These are phyloP conservation scores for Thalassophryne amazonica DNA, from an alignment of 2,797 vertebrate genomes.

Conservation along the genomic window DNA sequence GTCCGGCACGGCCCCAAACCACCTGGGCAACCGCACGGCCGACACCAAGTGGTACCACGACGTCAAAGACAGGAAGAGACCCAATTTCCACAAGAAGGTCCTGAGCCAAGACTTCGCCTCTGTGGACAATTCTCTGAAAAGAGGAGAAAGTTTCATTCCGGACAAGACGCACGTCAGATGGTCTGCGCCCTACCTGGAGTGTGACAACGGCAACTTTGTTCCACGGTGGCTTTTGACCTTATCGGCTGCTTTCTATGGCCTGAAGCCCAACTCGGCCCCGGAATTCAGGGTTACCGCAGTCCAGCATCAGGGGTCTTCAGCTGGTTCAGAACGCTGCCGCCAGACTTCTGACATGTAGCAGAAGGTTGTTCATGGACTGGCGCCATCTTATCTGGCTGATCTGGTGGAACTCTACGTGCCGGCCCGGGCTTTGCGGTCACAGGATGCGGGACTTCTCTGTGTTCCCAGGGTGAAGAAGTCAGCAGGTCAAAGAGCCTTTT, in stretches of 20 bases:
- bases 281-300: too few relatives aligned
- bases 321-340: too few relatives aligned
- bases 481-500: too few relatives aligned
- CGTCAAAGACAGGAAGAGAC: conserved; percentile 81
- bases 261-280: conserved; percentile 84
- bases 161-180: conserved; percentile 89
- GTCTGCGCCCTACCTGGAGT: conserved; percentile 94
- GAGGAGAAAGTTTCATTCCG: conserved; percentile 78
- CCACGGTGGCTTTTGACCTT: conserved; percentile 92
- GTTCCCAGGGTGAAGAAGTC: too few relatives aligned
- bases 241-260: conserved; percentile 89
- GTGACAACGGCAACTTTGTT: conserved; percentile 89
- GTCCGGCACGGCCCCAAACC: conserved; percentile 78
- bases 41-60: conserved; percentile 91
- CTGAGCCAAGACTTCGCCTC: conserved; percentile 73
- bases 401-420: too few relatives aligned
- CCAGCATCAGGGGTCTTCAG: too few relatives aligned
- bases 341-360: too few relatives aligned
- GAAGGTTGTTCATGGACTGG: too few relatives aligned
- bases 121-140: conserved; percentile 71
- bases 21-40: conserved; percentile 81
- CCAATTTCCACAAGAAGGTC: conserved; percentile 76
- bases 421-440: too few relatives aligned
- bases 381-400: too few relatives aligned
- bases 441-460: too few relatives aligned